A percentile compares a stretch with the other conserved stretches of the same genome.
Conservation (phyloP, 2,113 vertebrate genomes). For the Madoqua kirkii region DNA sequence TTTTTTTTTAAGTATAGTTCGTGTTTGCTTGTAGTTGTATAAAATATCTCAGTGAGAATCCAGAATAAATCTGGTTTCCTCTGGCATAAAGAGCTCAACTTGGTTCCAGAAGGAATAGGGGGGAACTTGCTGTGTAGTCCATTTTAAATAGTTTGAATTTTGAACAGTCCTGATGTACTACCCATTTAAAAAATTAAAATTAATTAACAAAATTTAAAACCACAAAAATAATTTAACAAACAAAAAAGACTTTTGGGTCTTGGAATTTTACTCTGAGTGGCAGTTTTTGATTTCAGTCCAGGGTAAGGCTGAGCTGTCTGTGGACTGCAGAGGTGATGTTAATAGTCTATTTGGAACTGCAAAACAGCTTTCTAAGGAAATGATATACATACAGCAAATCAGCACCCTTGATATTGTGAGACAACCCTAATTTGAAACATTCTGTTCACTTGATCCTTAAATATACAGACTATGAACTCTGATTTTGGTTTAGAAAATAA, state of each 20-base stretch:
- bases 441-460: background rate
- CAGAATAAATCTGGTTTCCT: background rate
- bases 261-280: background rate
- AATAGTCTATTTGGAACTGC: background rate
- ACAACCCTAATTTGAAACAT: background rate
- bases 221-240: background rate
- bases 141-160: constrained; percentile 36
- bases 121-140: background rate
- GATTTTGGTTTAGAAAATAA: constrained; percentile 31
- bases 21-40: background rate
- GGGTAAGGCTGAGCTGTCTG: background rate
- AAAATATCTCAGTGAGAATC: background rate
- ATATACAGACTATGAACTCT: background rate
- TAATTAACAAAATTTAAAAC: background rate
- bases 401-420: background rate
- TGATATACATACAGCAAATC: background rate
- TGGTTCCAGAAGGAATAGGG: background rate
- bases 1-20: background rate
- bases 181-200: background rate
- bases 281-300: background rate
- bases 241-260: background rate
- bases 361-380: background rate
- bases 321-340: background rate
- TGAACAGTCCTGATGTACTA: background rate
- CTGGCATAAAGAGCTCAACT: background rate